A percentile compares a stretch with the other conserved stretches of the same genome.
Evolutionary conservation across 2,888 invertebrate species (phyloP).

Genomic region (Ametastegia equiseti): DNA sequence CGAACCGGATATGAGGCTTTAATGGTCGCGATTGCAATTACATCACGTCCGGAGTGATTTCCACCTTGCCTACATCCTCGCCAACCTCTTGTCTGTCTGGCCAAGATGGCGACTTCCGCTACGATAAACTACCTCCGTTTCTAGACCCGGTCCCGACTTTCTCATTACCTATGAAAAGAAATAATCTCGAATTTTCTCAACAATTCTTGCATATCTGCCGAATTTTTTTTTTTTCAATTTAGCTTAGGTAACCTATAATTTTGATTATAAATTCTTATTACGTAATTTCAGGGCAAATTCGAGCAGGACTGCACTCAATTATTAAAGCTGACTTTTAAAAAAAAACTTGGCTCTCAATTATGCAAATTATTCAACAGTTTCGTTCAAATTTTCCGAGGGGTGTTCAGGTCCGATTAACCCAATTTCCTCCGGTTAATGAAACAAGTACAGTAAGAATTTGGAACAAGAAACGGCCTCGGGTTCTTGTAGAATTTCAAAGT

Average conservation of each 20-base stretch:
- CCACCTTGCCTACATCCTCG: slow-evolving; percentile 20
- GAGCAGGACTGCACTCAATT: slow-evolving; percentile 30
- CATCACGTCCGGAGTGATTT: slow-evolving; percentile 43
- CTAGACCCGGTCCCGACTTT: background rate
- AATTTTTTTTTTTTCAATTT: slow-evolving; percentile 41
- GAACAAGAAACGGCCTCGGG: slow-evolving; percentile 23
- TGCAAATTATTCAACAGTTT: slow-evolving; percentile 45
- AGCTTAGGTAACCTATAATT: background rate
- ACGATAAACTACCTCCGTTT: slow-evolving; percentile 37
- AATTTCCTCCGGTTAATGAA: slow-evolving; percentile 40
- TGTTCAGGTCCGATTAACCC: slow-evolving; percentile 41
- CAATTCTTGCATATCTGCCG: background rate
- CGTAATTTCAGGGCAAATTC: slow-evolving; percentile 24
- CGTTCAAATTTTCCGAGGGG: slow-evolving; percentile 33
- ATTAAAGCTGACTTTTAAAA: slow-evolving; percentile 13
- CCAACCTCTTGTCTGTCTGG: slow-evolving; percentile 41
- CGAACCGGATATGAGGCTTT: slow-evolving; percentile 41
- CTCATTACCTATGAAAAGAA: background rate
- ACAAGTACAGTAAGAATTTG: slow-evolving; percentile 37
- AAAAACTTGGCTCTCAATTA: slow-evolving; percentile 27
- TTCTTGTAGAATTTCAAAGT: background rate
- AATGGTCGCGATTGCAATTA: slow-evolving; percentile 44
- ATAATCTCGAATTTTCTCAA: background rate
- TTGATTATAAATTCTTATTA: slow-evolving; percentile 10
- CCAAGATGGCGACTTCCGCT: slow-evolving; percentile 28